Evolutionary conservation across 2,888 invertebrate species (phyloP).

Genomic region (Dione vanillae): DNA sequence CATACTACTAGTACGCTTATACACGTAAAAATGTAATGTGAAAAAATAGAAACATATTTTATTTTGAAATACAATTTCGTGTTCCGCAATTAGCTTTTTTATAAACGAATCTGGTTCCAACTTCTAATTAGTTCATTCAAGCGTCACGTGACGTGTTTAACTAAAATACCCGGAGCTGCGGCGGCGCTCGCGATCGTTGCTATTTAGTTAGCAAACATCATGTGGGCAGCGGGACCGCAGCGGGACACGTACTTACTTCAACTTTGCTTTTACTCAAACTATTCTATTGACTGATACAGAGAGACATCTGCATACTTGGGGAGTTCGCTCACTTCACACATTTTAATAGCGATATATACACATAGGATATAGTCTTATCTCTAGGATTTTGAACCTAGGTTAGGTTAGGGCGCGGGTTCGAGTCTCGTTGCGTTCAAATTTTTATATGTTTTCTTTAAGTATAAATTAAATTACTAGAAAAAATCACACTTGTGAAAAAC

Average conservation of each 20-base stretch:
- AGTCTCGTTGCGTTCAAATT: no score
- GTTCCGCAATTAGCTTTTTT: background rate
- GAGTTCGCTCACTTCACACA: background rate
- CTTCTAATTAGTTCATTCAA: conserved; percentile 8
- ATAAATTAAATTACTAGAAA: no score
- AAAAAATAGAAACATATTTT: background rate
- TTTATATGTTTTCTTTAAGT: no score
- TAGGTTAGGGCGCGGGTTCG: no score
- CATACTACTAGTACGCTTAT: no score
- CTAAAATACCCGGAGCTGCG: background rate
- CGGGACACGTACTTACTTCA: background rate
- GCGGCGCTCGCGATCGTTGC: background rate
- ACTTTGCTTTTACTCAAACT: background rate
- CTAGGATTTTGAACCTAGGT: no score
- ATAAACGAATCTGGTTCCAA: background rate
- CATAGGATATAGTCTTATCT: no score
- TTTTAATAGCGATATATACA: background rate
- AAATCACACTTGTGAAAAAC: background rate
- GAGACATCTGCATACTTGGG: background rate
- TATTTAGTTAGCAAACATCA: conserved; percentile 10
- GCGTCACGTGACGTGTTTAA: background rate
- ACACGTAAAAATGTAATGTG: no score
- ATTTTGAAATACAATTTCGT: background rate
- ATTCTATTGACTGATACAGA: background rate
- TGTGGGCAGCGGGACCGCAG: background rate